These are phyloP conservation scores for Crotalus helleri DNA, from an alignment of 2,113 vertebrate genomes.

Conservation along the genomic window DNA sequence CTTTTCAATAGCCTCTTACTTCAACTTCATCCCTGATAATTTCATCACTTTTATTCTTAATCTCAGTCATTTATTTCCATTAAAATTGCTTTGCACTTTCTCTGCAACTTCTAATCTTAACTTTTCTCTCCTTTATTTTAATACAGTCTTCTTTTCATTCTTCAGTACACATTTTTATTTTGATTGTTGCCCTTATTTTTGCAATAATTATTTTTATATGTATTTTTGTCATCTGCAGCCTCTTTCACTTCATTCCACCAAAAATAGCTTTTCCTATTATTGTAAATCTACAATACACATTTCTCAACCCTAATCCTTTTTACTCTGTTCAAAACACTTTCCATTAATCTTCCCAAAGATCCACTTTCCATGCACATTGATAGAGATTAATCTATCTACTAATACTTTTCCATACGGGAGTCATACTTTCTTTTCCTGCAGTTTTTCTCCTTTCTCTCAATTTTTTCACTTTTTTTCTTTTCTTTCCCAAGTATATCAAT, in stretches of 20 bases:
- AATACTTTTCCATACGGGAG: neutral
- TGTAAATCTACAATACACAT: neutral
- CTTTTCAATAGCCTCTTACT: neutral
- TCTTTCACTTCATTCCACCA: neutral
- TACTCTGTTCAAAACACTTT: neutral
- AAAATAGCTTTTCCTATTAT: neutral
- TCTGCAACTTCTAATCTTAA: neutral
- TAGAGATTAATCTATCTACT: neutral
- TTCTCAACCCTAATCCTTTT: neutral
- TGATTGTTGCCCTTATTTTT: neutral
- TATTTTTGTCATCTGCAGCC: neutral
- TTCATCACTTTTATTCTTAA: neutral
- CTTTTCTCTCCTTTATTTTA: neutral
- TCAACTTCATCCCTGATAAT: neutral
- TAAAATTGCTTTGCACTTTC: neutral
- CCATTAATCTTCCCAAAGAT: neutral
- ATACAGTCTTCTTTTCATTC: neutral
- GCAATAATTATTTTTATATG: neutral
- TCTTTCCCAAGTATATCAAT: neutral
- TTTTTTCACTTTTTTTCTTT: neutral
- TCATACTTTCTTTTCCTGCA: neutral
- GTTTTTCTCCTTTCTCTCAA: neutral
- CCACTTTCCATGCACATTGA: neutral
- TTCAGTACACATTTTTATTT: neutral
- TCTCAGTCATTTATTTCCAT: neutral